A percentile compares a stretch with the other conserved stretches of the same genome.
Conservation (phyloP, 2,797 vertebrate species). For the Craterocephalus amniculus region DNA sequence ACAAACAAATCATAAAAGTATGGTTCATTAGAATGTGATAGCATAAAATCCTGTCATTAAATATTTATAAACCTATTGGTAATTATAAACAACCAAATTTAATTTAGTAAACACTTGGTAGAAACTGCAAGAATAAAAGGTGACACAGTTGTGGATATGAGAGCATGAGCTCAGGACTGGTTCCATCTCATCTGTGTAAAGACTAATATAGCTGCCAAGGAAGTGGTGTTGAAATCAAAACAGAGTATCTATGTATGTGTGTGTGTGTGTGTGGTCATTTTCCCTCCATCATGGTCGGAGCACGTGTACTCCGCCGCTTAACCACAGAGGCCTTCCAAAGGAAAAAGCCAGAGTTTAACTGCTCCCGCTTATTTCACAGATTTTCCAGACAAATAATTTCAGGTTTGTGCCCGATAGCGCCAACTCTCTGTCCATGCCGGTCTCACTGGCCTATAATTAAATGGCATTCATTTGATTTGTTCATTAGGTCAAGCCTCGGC, state of each 20-base stretch:
- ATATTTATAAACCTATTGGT: conserved; percentile 6
- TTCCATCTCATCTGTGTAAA: conserved; percentile 54
- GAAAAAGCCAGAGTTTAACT: conserved; percentile 65
- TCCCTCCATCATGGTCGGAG: conserved; percentile 48
- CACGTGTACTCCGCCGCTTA: conserved; percentile 41
- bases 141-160: conserved; percentile 17
- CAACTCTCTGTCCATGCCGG: conserved; percentile 71
- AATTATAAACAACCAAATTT: background rate
- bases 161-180: conserved; percentile 26
- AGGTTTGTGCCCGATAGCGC: conserved; percentile 79
- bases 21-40: conserved; percentile 11
- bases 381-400: conserved; percentile 85
- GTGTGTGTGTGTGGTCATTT: conserved; percentile 68
- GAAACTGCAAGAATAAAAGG: background rate
- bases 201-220: conserved; percentile 47
- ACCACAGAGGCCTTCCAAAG: conserved; percentile 53
- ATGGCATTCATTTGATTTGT: conserved; percentile 83
- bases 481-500: conserved; percentile 81
- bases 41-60: conserved; percentile 13
- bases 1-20: too few species aligned
- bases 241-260: conserved; percentile 42
- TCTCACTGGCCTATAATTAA: conserved; percentile 80
- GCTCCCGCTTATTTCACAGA: conserved; percentile 74
- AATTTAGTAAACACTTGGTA: conserved; percentile 2
- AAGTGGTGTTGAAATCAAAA: conserved; percentile 68